These are phyloP conservation scores for Bubo bubo DNA, from an alignment of 2,113 vertebrate genomes.

Conservation along the genomic window DNA sequence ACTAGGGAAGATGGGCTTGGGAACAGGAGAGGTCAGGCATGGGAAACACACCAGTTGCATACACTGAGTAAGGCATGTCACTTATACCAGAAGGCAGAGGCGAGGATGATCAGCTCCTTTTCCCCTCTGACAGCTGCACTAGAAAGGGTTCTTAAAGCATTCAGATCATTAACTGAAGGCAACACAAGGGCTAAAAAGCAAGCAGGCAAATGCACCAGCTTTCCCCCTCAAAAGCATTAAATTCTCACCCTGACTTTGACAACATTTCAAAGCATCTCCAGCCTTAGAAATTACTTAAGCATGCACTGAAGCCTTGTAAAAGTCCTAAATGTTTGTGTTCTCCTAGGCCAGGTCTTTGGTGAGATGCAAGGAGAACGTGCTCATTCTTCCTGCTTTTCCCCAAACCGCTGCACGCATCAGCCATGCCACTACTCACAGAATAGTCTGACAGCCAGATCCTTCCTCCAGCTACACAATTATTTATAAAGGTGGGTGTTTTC, in stretches of 20 bases:
- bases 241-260: neutral
- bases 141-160: neutral
- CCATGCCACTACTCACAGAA: accelerated
- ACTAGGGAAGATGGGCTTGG: neutral
- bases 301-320: neutral
- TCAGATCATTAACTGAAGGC: neutral
- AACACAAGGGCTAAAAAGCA: neutral
- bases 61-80: neutral
- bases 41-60: accelerated
- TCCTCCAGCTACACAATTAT: neutral
- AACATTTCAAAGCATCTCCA: neutral
- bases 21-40: neutral
- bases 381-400: neutral
- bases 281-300: neutral
- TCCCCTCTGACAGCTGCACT: no score
- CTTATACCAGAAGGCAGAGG: neutral
- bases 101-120: neutral
- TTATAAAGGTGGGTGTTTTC: neutral
- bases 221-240: neutral
- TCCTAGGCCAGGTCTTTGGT: neutral
- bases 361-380: neutral
- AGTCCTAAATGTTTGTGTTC: neutral
- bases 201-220: neutral
- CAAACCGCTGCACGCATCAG: neutral
- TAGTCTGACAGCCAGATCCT: accelerated